phyloP scores from a whole-genome alignment of 64 coral and sea anemone species.

The Anthopleura sola region DNA sequence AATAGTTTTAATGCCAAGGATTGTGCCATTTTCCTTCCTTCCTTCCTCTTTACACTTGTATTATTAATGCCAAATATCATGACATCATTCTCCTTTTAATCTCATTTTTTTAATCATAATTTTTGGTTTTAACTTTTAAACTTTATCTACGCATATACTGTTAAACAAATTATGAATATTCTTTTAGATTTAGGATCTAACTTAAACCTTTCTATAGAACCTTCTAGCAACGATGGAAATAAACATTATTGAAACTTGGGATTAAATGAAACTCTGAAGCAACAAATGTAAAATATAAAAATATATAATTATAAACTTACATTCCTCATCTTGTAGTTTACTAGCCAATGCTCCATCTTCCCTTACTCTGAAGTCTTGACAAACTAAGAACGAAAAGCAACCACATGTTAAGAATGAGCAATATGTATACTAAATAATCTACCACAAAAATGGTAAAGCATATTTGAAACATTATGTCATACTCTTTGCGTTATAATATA shows the following conservation, averaged over 20 bases:
- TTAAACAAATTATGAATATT: too few species aligned
- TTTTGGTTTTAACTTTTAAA: too few species aligned
- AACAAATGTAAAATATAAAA: not conserved
- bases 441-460: not conserved
- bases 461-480: conserved; percentile 14
- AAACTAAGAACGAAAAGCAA: conserved; percentile 43
- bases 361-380: conserved; percentile 83
- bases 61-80: too few species aligned
- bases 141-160: too few species aligned
- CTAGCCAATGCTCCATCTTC: conserved; percentile 86
- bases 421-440: not conserved
- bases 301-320: conserved; percentile 48
- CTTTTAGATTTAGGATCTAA: too few species aligned
- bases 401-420: not conserved
- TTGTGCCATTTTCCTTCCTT: too few species aligned
- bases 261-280: not conserved
- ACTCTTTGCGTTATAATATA: not conserved
- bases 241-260: not conserved
- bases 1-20: not conserved
- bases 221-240: too few species aligned
- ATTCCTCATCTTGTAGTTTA: conserved; percentile 81
- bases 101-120: too few species aligned
- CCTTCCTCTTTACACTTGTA: too few species aligned
- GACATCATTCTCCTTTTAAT: too few species aligned
- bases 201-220: too few species aligned